Conservation (phyloP, 2,797 vertebrate genomes). For the Catamblyrhynchus diadema region DNA sequence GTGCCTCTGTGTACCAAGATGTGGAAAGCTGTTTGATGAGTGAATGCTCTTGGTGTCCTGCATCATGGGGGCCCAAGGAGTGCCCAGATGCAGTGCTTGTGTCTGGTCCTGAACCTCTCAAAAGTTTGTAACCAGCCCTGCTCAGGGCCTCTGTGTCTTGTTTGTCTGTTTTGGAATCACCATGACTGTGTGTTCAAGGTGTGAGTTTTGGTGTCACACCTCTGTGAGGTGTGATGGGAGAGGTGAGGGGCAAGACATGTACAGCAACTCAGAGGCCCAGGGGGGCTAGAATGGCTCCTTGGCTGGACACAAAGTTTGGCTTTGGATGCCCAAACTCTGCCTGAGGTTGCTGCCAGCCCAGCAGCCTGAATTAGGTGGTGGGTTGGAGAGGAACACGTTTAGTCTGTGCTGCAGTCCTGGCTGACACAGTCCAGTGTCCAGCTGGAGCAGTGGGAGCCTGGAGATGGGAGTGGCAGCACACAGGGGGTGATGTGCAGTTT, state of each 20-base stretch:
- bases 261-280: background rate
- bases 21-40: background rate
- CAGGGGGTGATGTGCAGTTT: accelerated
- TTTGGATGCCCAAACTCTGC: background rate
- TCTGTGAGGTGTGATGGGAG: background rate
- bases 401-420: background rate
- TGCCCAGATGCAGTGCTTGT: background rate
- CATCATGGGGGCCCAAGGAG: background rate
- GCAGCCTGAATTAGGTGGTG: background rate
- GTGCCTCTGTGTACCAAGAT: background rate
- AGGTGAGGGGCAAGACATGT: background rate
- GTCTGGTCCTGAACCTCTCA: background rate
- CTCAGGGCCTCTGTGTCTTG: background rate
- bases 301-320: background rate
- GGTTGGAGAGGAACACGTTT: background rate
- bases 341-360: background rate
- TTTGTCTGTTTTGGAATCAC: background rate
- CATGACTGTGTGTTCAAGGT: background rate
- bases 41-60: background rate
- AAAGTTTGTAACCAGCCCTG: background rate
- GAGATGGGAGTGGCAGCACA: accelerated
- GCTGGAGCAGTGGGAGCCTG: background rate
- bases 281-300: background rate
- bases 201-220: background rate
- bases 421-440: too few species aligned